These are phyloP conservation scores for Diabrotica undecimpunctata DNA, from an alignment of 1,140 invertebrate species.

Conservation along the genomic window DNA sequence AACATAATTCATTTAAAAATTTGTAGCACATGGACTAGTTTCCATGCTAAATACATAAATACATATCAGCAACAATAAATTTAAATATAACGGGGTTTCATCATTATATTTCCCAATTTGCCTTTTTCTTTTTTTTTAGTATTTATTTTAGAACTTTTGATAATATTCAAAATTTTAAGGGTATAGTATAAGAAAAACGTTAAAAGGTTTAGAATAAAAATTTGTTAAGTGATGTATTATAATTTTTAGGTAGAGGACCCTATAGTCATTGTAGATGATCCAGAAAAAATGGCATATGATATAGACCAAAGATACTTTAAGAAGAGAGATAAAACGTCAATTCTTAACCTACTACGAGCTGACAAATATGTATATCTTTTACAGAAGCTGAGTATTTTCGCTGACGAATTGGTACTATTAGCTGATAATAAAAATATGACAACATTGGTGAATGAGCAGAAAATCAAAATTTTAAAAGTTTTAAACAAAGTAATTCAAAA, in stretches of 20 bases:
- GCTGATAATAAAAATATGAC: neutral
- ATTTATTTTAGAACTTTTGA: no score
- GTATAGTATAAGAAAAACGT: no score
- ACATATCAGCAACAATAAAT: no score
- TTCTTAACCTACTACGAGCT: neutral
- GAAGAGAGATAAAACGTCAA: neutral
- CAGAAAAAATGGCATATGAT: neutral
- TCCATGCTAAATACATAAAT: no score
- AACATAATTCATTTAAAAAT: no score
- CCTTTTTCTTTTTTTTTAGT: no score
- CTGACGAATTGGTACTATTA: slow-evolving; percentile 5
- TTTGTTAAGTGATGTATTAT: no score
- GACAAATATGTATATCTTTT: slow-evolving; percentile 2
- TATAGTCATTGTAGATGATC: neutral
- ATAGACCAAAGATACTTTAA: slow-evolving; percentile 1
- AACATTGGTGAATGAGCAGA: neutral
- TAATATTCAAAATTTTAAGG: no score
- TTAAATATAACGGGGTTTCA: no score
- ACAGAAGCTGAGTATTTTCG: neutral
- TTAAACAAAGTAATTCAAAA: slow-evolving; percentile 1
- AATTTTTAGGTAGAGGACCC: neutral
- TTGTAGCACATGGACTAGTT: no score
- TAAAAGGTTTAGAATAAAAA: no score
- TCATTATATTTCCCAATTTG: no score
- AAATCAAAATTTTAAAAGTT: neutral